Conservation (phyloP, 2,113 vertebrate genomes). For the Triplophysa dalaica region DNA sequence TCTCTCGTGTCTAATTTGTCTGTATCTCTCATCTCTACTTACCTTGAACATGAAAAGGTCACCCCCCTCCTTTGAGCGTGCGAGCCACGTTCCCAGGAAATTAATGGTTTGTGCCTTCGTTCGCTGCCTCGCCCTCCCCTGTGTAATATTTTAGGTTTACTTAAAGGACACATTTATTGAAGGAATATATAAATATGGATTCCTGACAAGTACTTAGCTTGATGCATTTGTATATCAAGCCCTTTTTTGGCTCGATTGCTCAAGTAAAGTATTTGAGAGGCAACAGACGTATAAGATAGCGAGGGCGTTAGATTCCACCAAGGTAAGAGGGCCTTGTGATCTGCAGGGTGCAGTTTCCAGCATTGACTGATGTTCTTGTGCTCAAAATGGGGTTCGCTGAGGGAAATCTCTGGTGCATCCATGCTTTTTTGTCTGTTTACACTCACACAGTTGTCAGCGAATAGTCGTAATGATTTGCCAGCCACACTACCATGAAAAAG, state of each 20-base stretch:
- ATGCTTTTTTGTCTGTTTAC: neutral
- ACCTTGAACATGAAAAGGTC: constrained; percentile 74
- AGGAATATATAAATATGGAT: constrained; percentile 43
- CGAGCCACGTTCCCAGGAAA: constrained; percentile 71
- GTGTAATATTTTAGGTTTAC: constrained; percentile 69
- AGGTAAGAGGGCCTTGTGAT: constrained; percentile 10
- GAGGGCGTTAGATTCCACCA: neutral
- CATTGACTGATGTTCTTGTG: constrained; percentile 13
- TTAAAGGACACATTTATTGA: constrained; percentile 67
- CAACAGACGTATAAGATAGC: neutral
- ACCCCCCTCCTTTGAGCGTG: constrained; percentile 66
- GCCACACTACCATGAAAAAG: neutral
- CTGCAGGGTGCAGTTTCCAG: constrained; percentile 1
- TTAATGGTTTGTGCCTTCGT: constrained; percentile 73
- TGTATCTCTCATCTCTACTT: constrained; percentile 63
- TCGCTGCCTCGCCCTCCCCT: constrained; percentile 55
- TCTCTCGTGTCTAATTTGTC: constrained; percentile 72
- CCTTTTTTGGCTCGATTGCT: constrained; percentile 13
- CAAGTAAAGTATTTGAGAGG: neutral
- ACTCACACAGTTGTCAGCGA: constrained; percentile 8
- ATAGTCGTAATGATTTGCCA: constrained; percentile 10
- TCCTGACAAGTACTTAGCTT: constrained; percentile 51
- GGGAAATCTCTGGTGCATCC: constrained; percentile 18
- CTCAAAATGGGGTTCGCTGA: neutral
- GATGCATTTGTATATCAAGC: constrained; percentile 56